Conservation (phyloP, 2,888 invertebrate species). For the Phytoseiulus persimilis region DNA sequence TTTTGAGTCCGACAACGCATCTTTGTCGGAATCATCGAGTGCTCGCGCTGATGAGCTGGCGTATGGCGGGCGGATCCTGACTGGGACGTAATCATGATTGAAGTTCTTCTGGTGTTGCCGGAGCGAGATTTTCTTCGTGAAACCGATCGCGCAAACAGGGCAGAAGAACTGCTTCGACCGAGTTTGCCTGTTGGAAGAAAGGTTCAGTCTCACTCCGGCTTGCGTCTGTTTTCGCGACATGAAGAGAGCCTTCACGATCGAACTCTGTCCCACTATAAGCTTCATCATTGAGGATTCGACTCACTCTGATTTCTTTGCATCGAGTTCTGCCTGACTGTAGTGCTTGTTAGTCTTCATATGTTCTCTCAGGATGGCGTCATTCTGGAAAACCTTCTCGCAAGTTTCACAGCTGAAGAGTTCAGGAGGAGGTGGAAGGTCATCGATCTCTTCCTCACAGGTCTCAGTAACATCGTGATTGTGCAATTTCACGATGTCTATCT, state of each 20-base stretch:
- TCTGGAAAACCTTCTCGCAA: conserved; percentile 17
- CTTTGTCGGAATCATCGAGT: background rate
- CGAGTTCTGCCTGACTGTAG: conserved; percentile 22
- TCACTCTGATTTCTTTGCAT: background rate
- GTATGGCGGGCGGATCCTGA: background rate
- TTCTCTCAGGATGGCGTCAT: conserved; percentile 28
- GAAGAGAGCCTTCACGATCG: too few relatives aligned
- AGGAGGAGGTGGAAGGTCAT: conserved; percentile 14
- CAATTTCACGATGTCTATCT: conserved; percentile 32
- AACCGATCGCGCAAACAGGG: conserved; percentile 22
- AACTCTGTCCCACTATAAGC: too few relatives aligned
- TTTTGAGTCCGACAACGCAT: background rate
- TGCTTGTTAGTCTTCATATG: conserved; percentile 27
- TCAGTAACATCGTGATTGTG: conserved; percentile 22
- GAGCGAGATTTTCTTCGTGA: conserved; percentile 25
- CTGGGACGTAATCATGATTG: conserved; percentile 23
- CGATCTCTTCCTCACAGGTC: conserved; percentile 24
- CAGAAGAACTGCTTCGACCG: conserved; percentile 28
- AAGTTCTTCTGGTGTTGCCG: conserved; percentile 34
- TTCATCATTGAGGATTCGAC: background rate
- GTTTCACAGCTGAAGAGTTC: conserved; percentile 14
- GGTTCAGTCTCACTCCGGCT: too few relatives aligned
- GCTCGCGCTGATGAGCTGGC: background rate
- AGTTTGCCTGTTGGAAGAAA: background rate
- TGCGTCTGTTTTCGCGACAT: too few relatives aligned